Base-by-base conservation (phyloP, 64 coral and sea anemone genomes). In the Pocillopora verrucosa region DNA sequence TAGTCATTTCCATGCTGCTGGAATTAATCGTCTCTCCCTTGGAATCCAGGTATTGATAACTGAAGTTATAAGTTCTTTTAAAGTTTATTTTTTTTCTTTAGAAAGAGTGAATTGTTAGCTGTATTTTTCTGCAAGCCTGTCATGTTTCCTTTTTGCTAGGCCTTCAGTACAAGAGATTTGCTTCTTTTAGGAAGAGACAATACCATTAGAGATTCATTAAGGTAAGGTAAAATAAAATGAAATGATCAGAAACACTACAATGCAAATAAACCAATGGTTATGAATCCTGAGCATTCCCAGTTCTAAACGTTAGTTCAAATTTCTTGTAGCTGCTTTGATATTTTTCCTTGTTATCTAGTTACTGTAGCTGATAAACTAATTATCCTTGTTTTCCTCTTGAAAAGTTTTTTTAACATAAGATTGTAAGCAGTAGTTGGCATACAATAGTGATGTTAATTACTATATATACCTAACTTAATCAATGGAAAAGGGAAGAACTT, bases 21-120 rank as follows among this genome's bases (percentile, higher is more conserved):
- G 94, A 72, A 82, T 95, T 79, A 92, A 95, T 64, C 87, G 94
- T 35, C 75, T 95, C 62, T 95, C 94, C 35, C 94, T 95, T 73
- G 94, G 94, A 51, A 41, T 95, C 19, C 94, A 95, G 83, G 94
- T 95, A 51, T 51, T 51, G 83, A 60, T n/a, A 51, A 34, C 60
- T 30, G 30, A 30, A 30, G 30, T 30, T 30, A 30, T 30, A 30
- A 30, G 30, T 30, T 30, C 30, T 12, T 0, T 83, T 14, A n/a
- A 20, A 30, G 17, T 34, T 60, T 6, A 67, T 7, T 10, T 45
- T 30, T 41, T 70, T 68, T 17, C 25, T 6, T 20, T 58, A 34
- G 17, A 73, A 58, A 16, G 26, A 76, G 16, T 19, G 34, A 2
- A 13, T 63, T 16, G 20, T 1, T 0, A 36, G n/a, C 3, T 16